phyloP scores from a whole-genome alignment of 2,113 vertebrate genomes.

The Entosphenus tridentatus region DNA sequence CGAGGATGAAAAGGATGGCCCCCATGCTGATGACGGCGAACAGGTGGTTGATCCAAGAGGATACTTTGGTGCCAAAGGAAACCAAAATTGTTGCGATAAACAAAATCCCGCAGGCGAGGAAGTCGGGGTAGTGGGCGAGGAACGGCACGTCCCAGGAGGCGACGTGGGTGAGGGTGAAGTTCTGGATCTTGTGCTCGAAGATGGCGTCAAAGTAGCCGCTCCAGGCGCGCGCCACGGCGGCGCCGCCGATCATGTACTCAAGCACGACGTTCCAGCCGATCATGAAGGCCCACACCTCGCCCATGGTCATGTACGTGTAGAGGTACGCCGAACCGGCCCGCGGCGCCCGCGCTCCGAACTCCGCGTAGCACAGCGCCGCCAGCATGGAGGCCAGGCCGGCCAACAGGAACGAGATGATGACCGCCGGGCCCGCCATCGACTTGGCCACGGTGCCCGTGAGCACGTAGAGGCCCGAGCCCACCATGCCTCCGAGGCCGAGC shows the following conservation, averaged over 20 bases:
- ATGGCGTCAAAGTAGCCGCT: constrained; percentile 79
- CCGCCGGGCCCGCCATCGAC: constrained; percentile 48
- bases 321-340: constrained; percentile 85
- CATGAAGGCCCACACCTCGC: constrained; percentile 86
- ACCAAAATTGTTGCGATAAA: constrained; percentile 53
- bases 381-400: constrained; percentile 59
- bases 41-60: constrained; percentile 76
- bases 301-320: constrained; percentile 80
- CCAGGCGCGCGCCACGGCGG: constrained; percentile 71
- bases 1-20: constrained; percentile 48
- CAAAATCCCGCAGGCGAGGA: constrained; percentile 49
- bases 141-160: constrained; percentile 56
- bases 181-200: constrained; percentile 64
- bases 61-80: constrained; percentile 68
- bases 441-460: constrained; percentile 77
- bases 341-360: constrained; percentile 73
- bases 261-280: constrained; percentile 86
- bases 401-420: constrained; percentile 50
- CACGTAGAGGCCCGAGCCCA: constrained; percentile 72
- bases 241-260: constrained; percentile 75
- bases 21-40: constrained; percentile 52
- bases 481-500: constrained; percentile 69
- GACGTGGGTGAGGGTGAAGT: constrained; percentile 53
- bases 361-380: constrained; percentile 74
- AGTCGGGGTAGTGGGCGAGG: constrained; percentile 58